phyloP scores from a whole-genome alignment of 2,797 vertebrate species.

The Galago senegalensis region DNA sequence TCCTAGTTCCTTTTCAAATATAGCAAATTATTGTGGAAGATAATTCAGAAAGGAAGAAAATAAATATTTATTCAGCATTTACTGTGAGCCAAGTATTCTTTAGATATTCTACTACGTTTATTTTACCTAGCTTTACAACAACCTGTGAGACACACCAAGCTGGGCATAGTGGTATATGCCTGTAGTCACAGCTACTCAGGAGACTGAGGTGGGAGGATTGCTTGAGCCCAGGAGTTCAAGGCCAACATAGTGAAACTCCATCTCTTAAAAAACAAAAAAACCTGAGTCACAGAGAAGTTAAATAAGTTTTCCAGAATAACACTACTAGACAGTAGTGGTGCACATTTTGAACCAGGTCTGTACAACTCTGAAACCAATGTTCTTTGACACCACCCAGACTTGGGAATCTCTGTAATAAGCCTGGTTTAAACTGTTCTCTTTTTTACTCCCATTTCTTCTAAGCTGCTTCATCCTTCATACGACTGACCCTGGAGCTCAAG shows the following conservation, averaged over 20 bases:
- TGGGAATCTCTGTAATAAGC: background rate
- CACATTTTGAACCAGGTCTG: constrained; percentile 1
- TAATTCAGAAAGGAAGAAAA: background rate
- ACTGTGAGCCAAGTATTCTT: background rate
- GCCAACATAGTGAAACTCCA: background rate
- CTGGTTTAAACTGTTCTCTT: constrained; percentile 32
- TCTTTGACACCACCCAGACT: background rate
- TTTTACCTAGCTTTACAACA: constrained; percentile 5
- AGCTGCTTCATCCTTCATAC: constrained; percentile 96
- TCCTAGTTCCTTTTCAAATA: background rate
- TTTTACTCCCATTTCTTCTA: constrained; percentile 70
- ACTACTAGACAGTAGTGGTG: background rate
- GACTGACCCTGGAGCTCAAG: constrained; percentile 94
- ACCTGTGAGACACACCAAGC: background rate
- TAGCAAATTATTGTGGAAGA: background rate
- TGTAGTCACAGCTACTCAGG: background rate
- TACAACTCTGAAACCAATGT: background rate
- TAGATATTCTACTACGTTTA: background rate
- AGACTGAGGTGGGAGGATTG: background rate
- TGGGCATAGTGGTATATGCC: background rate
- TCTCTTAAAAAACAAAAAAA: background rate
- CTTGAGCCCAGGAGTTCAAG: background rate
- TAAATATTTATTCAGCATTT: background rate
- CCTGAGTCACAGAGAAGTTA: constrained; percentile 7
- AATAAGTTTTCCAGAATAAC: background rate